phyloP scores from a whole-genome alignment of 1,140 invertebrate species.

The Lethrus apterus region DNA sequence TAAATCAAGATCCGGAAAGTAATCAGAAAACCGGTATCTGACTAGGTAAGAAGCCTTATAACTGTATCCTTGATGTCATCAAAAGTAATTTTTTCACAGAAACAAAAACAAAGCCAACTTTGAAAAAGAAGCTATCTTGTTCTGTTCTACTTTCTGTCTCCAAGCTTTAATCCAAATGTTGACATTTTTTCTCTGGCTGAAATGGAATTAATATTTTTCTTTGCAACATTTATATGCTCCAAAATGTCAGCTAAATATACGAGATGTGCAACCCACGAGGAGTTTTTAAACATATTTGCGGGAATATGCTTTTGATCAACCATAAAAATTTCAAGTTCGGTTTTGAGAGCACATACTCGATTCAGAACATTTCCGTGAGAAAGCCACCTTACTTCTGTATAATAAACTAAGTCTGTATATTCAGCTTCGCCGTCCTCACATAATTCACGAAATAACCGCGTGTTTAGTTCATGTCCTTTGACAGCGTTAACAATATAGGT shows the following conservation, averaged over 20 bases:
- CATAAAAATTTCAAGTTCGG: conserved; percentile 24
- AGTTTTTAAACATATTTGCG: conserved; percentile 26
- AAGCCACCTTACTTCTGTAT: too few relatives aligned
- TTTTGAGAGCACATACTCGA: conserved; percentile 22
- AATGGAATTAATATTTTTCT: too few relatives aligned
- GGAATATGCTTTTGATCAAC: conserved; percentile 26
- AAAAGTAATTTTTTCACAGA: conserved; percentile 19
- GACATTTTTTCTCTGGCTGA: too few relatives aligned
- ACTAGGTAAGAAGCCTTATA: conserved; percentile 18
- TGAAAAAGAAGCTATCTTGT: conserved; percentile 20
- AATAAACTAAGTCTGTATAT: conserved; percentile 30
- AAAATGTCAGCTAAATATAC: conserved; percentile 14
- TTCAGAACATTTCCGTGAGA: too few relatives aligned
- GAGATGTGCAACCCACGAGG: conserved; percentile 24
- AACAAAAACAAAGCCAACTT: conserved; percentile 19
- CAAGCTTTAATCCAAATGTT: too few relatives aligned
- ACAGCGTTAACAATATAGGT: conserved; percentile 23
- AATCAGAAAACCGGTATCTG: too few relatives aligned
- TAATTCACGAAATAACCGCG: conserved; percentile 29
- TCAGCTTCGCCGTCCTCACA: conserved; percentile 27
- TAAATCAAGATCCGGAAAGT: too few relatives aligned
- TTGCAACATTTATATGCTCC: too few relatives aligned
- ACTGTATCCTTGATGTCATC: conserved; percentile 20
- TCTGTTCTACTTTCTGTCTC: conserved; percentile 10
- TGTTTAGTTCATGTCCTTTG: conserved; percentile 27